phyloP scores from a whole-genome alignment of 2,888 invertebrate species.

The Ectemnius continuus region DNA sequence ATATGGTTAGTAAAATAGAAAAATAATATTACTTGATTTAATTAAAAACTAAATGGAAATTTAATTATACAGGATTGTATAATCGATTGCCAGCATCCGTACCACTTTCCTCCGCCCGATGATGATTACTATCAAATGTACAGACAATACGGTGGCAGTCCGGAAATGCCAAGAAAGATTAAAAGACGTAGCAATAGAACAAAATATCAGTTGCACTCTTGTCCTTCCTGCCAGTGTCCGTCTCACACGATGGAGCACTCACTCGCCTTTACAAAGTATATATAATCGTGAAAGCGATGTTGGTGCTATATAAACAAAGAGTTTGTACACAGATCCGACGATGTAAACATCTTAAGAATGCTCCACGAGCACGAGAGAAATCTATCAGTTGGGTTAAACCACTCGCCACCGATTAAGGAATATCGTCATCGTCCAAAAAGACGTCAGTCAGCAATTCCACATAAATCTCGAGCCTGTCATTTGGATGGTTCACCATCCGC shows the following conservation, averaged over 20 bases:
- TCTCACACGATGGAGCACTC: slow-evolving; percentile 36
- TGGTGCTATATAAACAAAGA: neutral
- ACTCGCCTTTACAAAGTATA: slow-evolving; percentile 36
- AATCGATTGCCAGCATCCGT: slow-evolving; percentile 11
- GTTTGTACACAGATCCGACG: neutral
- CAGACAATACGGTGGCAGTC: slow-evolving; percentile 24
- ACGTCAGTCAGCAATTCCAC: too few species aligned
- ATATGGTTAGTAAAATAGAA: too few species aligned
- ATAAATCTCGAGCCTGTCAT: too few species aligned
- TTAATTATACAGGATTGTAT: neutral
- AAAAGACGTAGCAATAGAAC: slow-evolving; percentile 29
- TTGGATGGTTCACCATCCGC: too few species aligned
- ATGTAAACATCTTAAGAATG: too few species aligned
- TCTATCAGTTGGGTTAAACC: too few species aligned
- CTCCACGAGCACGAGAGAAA: too few species aligned
- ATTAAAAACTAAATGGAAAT: neutral
- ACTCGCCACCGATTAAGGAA: too few species aligned
- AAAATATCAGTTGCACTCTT: slow-evolving; percentile 48
- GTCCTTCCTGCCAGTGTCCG: slow-evolving; percentile 57
- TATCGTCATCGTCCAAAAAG: too few species aligned
- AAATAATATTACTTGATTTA: too few species aligned
- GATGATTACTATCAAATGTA: slow-evolving; percentile 32
- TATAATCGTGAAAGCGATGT: too few species aligned
- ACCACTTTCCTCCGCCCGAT: neutral
- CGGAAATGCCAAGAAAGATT: neutral